These are phyloP conservation scores for Eudemis profundana DNA, from an alignment of 2,888 invertebrate genomes.

Conservation along the genomic window DNA sequence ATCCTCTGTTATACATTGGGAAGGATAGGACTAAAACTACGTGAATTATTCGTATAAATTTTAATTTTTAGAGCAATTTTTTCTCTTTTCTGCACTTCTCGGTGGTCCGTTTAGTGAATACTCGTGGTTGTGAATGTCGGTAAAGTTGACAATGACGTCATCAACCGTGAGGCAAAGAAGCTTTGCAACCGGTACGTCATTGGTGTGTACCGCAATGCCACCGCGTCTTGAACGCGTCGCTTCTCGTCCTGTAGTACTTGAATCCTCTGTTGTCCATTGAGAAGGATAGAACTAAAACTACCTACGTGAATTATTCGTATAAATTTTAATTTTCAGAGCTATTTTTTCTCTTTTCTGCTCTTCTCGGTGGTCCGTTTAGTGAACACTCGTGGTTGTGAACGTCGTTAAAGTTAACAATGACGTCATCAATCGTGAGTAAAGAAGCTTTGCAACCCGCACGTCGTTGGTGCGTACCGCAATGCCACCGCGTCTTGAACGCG, in stretches of 20 bases:
- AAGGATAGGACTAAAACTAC: no score
- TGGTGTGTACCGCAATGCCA: slow-evolving; percentile 13
- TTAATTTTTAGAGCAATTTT: no score
- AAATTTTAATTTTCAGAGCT: no score
- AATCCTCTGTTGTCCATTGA: slow-evolving; percentile 4
- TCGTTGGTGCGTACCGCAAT: slow-evolving; percentile 12
- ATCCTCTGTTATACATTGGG: background rate
- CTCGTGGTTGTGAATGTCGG: slow-evolving; percentile 13
- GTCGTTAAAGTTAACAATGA: background rate
- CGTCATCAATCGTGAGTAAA: background rate
- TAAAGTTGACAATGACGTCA: background rate
- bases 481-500: slow-evolving; percentile 6
- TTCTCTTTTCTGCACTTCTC: no score
- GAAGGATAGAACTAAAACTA: no score
- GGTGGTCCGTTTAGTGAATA: no score
- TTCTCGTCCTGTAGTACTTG: background rate
- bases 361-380: background rate
- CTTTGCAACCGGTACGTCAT: background rate
- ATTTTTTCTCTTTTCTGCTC: background rate
- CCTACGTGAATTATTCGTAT: no score
- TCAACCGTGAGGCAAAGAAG: background rate
- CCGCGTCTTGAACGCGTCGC: background rate
- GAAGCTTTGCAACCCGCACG: slow-evolving; percentile 4
- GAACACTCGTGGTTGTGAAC: slow-evolving; percentile 11
- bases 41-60: no score